These are phyloP conservation scores for Hydrochoerus hydrochaeris DNA, from an alignment of 2,113 vertebrate species.

Conservation along the genomic window DNA sequence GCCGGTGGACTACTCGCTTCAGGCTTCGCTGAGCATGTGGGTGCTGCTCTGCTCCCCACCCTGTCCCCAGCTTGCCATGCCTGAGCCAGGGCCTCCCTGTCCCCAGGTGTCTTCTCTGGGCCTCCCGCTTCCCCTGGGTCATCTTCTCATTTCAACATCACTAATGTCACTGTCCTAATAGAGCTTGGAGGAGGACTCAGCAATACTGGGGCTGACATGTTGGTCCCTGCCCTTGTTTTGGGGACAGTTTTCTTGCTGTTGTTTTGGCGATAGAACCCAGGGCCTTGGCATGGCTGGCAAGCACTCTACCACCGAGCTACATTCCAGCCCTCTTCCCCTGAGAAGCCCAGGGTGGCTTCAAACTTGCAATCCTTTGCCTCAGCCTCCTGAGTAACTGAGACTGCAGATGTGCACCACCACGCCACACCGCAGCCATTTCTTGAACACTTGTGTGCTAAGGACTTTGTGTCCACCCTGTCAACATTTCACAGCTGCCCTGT, in stretches of 20 bases:
- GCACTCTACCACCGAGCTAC: background rate
- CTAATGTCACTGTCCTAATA: background rate
- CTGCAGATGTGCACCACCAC: background rate
- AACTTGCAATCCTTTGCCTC: background rate
- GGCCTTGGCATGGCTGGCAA: background rate
- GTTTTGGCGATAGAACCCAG: background rate
- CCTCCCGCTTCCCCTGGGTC: background rate
- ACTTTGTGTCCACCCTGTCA: background rate
- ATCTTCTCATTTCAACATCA: background rate
- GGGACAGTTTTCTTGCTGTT: background rate
- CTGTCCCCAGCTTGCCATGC: background rate
- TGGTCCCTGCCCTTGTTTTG: background rate
- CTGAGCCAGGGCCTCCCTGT: background rate
- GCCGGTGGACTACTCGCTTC: slow-evolving; percentile 90
- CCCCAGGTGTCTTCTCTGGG: background rate
- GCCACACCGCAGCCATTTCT: background rate
- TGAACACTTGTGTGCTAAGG: background rate
- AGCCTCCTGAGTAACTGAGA: background rate
- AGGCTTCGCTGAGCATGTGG: slow-evolving; percentile 89
- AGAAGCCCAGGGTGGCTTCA: background rate
- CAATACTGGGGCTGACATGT: background rate
- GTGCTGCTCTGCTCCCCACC: slow-evolving; percentile 61
- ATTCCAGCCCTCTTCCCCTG: background rate
- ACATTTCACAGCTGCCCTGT: background rate
- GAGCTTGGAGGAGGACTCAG: background rate